Conservation (phyloP, 2,888 invertebrate species). For the Tenthredo mesomela region DNA sequence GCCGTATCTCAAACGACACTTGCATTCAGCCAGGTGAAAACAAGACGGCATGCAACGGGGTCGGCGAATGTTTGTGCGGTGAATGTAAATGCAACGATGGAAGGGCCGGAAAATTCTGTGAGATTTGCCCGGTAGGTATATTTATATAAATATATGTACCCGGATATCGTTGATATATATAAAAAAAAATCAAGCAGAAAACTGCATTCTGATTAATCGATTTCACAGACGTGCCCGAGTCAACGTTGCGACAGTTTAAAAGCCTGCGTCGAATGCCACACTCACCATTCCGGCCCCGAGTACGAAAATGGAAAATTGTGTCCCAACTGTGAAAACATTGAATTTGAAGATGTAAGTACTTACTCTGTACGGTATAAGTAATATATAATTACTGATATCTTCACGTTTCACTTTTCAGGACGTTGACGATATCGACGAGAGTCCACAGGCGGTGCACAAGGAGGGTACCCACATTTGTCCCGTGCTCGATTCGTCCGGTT, state of each 20-base stretch:
- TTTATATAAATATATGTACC: background rate
- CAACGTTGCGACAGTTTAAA: slow-evolving; percentile 80
- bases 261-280: slow-evolving; percentile 84
- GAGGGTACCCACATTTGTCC: slow-evolving; percentile 75
- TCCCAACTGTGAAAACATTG: slow-evolving; percentile 63
- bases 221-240: slow-evolving; percentile 81
- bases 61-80: slow-evolving; percentile 87
- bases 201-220: slow-evolving; percentile 12
- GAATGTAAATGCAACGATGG: slow-evolving; percentile 81
- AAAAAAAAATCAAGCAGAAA: background rate
- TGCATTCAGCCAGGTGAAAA: slow-evolving; percentile 76
- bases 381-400: background rate
- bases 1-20: slow-evolving; percentile 79
- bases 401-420: slow-evolving; percentile 44
- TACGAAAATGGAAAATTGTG: slow-evolving; percentile 57
- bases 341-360: slow-evolving; percentile 69
- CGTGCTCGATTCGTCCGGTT: slow-evolving; percentile 76
- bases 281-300: slow-evolving; percentile 77
- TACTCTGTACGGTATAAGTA: background rate
- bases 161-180: background rate
- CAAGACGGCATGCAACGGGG: slow-evolving; percentile 80
- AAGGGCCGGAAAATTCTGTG: slow-evolving; percentile 82
- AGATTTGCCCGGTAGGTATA: slow-evolving; percentile 82
- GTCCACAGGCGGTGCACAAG: slow-evolving; percentile 65
- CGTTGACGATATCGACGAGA: slow-evolving; percentile 65